Evolutionary conservation across 2,113 vertebrate species (phyloP).

Genomic region (Spermophilus dauricus): DNA sequence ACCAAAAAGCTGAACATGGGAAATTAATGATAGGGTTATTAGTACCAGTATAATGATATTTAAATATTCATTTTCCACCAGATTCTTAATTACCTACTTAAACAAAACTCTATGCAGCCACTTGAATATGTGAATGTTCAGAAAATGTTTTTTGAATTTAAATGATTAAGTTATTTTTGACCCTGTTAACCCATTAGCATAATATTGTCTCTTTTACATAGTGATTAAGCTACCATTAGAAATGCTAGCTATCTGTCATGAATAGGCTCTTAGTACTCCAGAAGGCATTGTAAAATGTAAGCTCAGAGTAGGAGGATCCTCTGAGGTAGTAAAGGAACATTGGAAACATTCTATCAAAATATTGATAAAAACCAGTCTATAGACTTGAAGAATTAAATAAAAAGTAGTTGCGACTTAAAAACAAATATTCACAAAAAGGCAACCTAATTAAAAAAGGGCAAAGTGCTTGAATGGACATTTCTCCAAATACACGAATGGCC

Average conservation of each 20-base stretch:
- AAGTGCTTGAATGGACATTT: too few species aligned
- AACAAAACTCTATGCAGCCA: not conserved
- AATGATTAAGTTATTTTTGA: conserved; percentile 46
- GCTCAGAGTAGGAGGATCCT: not conserved
- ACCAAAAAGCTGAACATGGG: not conserved
- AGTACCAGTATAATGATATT: not conserved
- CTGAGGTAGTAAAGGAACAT: conserved; percentile 2
- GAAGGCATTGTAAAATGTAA: not conserved
- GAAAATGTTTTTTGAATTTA: conserved; percentile 65
- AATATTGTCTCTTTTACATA: not conserved
- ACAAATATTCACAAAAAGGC: not conserved
- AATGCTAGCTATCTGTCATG: not conserved
- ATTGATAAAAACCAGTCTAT: not conserved
- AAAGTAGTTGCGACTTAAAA: conserved; percentile 7
- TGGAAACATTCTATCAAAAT: conserved; percentile 12
- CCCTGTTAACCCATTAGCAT: not conserved
- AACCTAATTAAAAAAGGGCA: not conserved
- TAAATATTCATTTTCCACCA: not conserved
- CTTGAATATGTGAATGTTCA: not conserved
- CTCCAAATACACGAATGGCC: too few species aligned
- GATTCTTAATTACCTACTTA: not conserved
- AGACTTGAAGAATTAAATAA: not conserved
- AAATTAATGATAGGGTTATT: not conserved
- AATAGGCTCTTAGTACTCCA: not conserved
- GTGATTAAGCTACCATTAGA: not conserved